Base-by-base conservation (phyloP, 2,888 invertebrate genomes). In the Exocentrus adspersus region DNA sequence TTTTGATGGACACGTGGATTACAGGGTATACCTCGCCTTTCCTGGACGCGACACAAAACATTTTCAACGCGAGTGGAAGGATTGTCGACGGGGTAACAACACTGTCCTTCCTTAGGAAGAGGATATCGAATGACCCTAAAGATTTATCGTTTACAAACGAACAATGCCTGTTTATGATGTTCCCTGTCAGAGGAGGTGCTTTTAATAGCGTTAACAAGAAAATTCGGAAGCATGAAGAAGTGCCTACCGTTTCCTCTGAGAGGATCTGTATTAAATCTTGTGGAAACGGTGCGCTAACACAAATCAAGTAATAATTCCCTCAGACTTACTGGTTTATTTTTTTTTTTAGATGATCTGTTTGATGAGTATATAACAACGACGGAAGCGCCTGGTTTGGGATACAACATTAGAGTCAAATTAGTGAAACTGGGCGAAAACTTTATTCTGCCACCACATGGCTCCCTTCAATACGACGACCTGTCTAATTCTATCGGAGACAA, bases 1-100 rank as follows among this genome's bases (percentile, higher is more conserved):
- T 94, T 84, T 81, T 95, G 17, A 93, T 94, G 92, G 95, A 96
- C 80, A 92, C 93, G 0, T 95, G 92, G 92, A 89, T 95, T 62
- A 85, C 85, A 59, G 93, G 93, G 0, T 95, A 95, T 84, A 87
- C 88, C 1, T 86, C 90, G 6, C 93, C 94, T 0, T 82, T 89
- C 7, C 82, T 92, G 10, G 94, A 94, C 80, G 81, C 83, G 0
- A 86, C 87, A 0, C 95, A 95, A 84, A 92, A 94, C 79, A 86
- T 94, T 51, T 85, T 85, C 72, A 89, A 90, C 77, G 86, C 87
- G 12, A 84, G 87, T 0, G 95, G 94, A 12, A 86, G 86, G 63
- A 87, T 90, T 42, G 86, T 87, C 2, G 90, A 95, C 69, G 95
- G 95, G 0, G 83, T 90, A 20, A 92, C 93, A 0, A 91, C 91